These are phyloP conservation scores for Otis tarda DNA, from an alignment of 2,113 vertebrate species.

Conservation along the genomic window DNA sequence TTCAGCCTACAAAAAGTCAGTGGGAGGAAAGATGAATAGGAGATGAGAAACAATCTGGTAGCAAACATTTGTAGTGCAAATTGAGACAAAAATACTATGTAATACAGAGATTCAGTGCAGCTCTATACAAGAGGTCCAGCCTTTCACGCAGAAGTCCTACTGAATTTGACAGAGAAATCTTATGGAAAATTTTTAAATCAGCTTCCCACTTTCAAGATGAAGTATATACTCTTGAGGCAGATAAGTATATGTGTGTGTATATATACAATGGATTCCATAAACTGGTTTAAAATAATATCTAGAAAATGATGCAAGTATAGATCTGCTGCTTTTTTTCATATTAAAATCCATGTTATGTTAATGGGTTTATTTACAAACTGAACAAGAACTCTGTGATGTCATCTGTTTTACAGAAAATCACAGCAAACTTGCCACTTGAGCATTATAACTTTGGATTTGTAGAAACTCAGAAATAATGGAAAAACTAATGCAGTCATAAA, in stretches of 20 bases:
- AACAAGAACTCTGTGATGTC: not conserved
- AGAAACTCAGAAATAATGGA: not conserved
- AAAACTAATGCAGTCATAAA: not conserved
- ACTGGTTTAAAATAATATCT: not conserved
- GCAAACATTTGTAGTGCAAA: not conserved
- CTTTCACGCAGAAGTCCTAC: not conserved
- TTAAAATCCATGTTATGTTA: not conserved
- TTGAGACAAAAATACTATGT: not conserved
- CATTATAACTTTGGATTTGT: not conserved
- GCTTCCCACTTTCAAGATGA: not conserved
- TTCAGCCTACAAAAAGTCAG: not conserved
- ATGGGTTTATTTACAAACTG: not conserved
- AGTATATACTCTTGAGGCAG: not conserved
- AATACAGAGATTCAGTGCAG: not conserved
- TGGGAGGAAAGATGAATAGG: not conserved
- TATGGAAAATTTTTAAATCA: not conserved
- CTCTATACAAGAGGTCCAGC: not conserved
- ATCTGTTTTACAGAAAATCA: not conserved
- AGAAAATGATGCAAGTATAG: not conserved
- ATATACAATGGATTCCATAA: not conserved
- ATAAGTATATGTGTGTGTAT: not conserved
- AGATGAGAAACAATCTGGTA: not conserved
- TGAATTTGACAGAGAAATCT: not conserved
- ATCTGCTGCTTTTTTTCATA: not conserved
- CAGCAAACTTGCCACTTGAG: not conserved